phyloP scores from a whole-genome alignment of 2,888 invertebrate species.

The Myopa testacea region DNA sequence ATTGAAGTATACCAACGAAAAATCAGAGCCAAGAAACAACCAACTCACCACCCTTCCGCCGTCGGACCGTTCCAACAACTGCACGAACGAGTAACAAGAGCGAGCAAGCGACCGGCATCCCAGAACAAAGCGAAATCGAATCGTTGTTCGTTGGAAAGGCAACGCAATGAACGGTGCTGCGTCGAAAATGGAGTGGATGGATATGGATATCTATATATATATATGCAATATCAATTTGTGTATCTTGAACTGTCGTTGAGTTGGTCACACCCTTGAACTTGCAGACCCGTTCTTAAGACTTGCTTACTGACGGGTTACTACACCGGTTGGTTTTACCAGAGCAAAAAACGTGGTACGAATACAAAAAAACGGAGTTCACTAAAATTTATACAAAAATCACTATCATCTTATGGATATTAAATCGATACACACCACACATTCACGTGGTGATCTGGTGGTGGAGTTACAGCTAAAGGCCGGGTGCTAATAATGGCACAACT shows the following conservation, averaged over 20 bases:
- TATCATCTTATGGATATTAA: background rate
- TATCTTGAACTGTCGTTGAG: constrained; percentile 45
- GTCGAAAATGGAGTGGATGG: constrained; percentile 53
- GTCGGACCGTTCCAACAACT: background rate
- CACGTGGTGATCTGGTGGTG: no score
- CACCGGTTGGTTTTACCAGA: constrained; percentile 8
- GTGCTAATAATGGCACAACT: no score
- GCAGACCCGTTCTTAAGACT: constrained; percentile 44
- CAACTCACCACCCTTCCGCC: background rate
- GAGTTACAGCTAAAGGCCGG: no score
- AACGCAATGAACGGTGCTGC: constrained; percentile 39
- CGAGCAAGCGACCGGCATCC: constrained; percentile 36
- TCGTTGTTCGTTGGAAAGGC: background rate
- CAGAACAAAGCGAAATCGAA: constrained; percentile 27
- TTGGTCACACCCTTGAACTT: constrained; percentile 69
- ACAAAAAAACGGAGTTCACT: background rate
- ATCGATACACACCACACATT: no score
- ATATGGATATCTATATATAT: constrained; percentile 50
- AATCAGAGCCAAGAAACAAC: constrained; percentile 17
- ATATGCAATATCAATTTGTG: constrained; percentile 43
- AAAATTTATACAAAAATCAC: background rate
- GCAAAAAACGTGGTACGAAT: constrained; percentile 6
- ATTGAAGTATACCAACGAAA: constrained; percentile 28
- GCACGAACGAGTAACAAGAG: constrained; percentile 29
- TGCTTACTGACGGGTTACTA: background rate